Evolutionary conservation across 2,797 vertebrate species (phyloP).

Genomic region (Jordanella pulchra): DNA sequence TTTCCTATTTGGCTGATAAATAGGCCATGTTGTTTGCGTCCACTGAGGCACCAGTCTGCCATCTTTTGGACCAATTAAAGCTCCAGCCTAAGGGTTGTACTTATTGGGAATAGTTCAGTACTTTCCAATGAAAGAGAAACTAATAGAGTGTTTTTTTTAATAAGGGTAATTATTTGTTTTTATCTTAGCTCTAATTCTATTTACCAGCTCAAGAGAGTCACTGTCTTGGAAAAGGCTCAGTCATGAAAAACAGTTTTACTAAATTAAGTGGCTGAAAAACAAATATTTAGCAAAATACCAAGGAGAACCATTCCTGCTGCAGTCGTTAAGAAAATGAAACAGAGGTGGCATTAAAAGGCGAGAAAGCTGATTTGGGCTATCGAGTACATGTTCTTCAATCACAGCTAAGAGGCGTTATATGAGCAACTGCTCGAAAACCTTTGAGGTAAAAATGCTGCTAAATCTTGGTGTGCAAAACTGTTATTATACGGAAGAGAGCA

Average conservation of each 20-base stretch:
- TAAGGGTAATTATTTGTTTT: conserved; percentile 75
- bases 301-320: conserved; percentile 17
- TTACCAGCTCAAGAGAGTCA: conserved; percentile 41
- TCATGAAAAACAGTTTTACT: conserved; percentile 31
- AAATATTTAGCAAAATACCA: conserved; percentile 51
- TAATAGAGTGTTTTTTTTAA: conserved; percentile 70
- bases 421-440: conserved; percentile 30
- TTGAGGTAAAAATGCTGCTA: conserved; percentile 36
- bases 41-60: conserved; percentile 42
- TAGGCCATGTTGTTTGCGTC: conserved; percentile 34
- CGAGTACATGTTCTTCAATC: conserved; percentile 22
- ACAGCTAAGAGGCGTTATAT: conserved; percentile 19
- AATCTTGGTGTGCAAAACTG: conserved; percentile 22
- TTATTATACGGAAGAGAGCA: conserved; percentile 38
- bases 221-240: conserved; percentile 32
- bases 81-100: conserved; percentile 48
- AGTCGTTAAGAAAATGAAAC: conserved; percentile 10
- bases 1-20: conserved; percentile 35
- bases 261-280: conserved; percentile 57
- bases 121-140: conserved; percentile 63
- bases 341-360: conserved; percentile 21
- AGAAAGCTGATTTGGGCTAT: conserved; percentile 10
- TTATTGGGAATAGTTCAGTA: conserved; percentile 62
- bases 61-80: conserved; percentile 65
- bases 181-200: conserved; percentile 53